phyloP scores from a whole-genome alignment of 2,888 invertebrate species.

The Orgyia antiqua region DNA sequence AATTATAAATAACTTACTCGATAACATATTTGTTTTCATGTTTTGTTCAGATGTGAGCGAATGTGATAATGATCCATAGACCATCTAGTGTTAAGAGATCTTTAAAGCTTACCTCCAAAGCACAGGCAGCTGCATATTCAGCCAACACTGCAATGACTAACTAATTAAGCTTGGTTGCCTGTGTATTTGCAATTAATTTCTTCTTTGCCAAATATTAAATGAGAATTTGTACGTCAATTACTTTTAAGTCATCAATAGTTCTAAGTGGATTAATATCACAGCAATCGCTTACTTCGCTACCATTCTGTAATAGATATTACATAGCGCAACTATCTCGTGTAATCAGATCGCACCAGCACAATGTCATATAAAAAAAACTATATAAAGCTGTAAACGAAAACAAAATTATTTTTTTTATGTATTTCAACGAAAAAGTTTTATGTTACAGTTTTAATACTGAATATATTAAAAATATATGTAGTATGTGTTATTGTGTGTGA shows the following conservation, averaged over 20 bases:
- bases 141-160: conserved; percentile 2
- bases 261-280: conserved; percentile 51
- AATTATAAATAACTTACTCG: conserved; percentile 48
- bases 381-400: conserved; percentile 33
- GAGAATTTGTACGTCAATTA: conserved; percentile 68
- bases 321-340: conserved; percentile 39
- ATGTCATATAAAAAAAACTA: conserved; percentile 42
- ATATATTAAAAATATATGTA: conserved; percentile 35
- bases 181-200: conserved; percentile 18
- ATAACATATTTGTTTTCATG: conserved; percentile 48
- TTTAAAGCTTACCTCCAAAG: conserved; percentile 17
- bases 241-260: conserved; percentile 73
- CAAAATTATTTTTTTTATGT: conserved; percentile 39
- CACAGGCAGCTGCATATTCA: conserved; percentile 9
- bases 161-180: conserved; percentile 8
- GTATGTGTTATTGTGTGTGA: conserved; percentile 56
- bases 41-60: conserved; percentile 57
- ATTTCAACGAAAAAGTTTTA: conserved; percentile 47
- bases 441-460: conserved; percentile 41
- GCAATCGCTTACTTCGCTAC: conserved; percentile 66
- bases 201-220: conserved; percentile 51
- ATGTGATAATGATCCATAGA: conserved; percentile 60
- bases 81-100: conserved; percentile 57
- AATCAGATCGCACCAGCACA: conserved; percentile 64
- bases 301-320: conserved; percentile 45